These are phyloP conservation scores for Neodiprion fabricii DNA, from an alignment of 1,140 invertebrate genomes.

Conservation along the genomic window DNA sequence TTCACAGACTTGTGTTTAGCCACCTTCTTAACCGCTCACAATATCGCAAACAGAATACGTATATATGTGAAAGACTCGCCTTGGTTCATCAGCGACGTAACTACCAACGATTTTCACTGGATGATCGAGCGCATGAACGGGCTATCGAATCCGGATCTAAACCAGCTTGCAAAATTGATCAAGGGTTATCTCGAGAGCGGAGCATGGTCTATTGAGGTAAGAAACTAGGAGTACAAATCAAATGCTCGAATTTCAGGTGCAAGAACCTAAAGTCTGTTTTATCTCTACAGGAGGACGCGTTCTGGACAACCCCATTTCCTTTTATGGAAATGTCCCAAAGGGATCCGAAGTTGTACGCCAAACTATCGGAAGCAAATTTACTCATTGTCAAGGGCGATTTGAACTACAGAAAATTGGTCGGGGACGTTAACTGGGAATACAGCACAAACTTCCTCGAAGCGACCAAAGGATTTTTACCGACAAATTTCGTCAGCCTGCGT, in stretches of 20 bases:
- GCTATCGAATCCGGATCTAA: slow-evolving; percentile 34
- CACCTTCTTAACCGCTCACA: slow-evolving; percentile 73
- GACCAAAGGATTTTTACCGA: slow-evolving; percentile 80
- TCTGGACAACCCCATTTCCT: slow-evolving; percentile 83
- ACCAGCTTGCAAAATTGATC: slow-evolving; percentile 63
- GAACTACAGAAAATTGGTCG: slow-evolving; percentile 90
- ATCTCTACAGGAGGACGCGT: slow-evolving; percentile 63
- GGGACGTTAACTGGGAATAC: slow-evolving; percentile 80
- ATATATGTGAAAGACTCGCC: slow-evolving; percentile 87
- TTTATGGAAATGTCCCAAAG: slow-evolving; percentile 76
- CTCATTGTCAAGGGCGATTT: slow-evolving; percentile 92
- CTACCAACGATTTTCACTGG: slow-evolving; percentile 74
- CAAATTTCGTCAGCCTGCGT: slow-evolving; percentile 76
- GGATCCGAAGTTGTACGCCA: slow-evolving; percentile 71
- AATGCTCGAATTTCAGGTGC: not conserved
- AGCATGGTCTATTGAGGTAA: slow-evolving; percentile 45
- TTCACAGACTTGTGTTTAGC: slow-evolving; percentile 85
- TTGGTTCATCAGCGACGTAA: slow-evolving; percentile 94
- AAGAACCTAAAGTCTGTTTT: not conserved
- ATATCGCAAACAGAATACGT: slow-evolving; percentile 65
- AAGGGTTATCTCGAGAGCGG: slow-evolving; percentile 57
- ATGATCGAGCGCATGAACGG: slow-evolving; percentile 54
- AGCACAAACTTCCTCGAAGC: slow-evolving; percentile 70
- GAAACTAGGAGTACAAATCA: slow-evolving; percentile 19
- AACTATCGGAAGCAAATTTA: slow-evolving; percentile 69